These are phyloP conservation scores for Trichonephila inaurata DNA, from an alignment of 1,140 invertebrate species.

Conservation along the genomic window DNA sequence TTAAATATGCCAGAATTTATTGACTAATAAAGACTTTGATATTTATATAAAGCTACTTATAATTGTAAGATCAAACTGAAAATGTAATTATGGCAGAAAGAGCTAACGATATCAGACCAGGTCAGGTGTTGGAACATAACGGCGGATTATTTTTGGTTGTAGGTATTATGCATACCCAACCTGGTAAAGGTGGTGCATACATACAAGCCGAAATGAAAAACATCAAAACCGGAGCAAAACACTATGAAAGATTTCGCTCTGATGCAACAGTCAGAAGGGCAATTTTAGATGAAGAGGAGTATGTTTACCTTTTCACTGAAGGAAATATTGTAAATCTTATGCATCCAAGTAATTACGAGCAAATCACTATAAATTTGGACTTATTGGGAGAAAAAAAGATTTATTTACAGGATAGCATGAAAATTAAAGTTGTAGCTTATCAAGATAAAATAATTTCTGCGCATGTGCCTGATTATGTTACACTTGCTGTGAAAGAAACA, in stretches of 20 bases:
- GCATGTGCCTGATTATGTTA: constrained; percentile 22
- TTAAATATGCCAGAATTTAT: neutral
- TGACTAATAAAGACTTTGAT: constrained; percentile 18
- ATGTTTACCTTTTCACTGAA: constrained; percentile 24
- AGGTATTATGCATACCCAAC: neutral
- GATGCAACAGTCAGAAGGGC: constrained; percentile 12
- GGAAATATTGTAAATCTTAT: constrained; percentile 18
- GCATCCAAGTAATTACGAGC: constrained; percentile 21
- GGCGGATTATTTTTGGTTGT: constrained; percentile 43
- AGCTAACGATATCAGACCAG: constrained; percentile 47
- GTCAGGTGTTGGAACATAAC: constrained; percentile 39
- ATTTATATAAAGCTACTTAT: constrained; percentile 21
- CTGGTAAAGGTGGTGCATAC: constrained; percentile 26
- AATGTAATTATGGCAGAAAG: constrained; percentile 50
- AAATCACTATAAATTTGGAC: constrained; percentile 25
- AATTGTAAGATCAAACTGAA: constrained; percentile 19
- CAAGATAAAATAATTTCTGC: constrained; percentile 16
- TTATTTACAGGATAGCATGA: neutral
- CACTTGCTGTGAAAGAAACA: constrained; percentile 17
- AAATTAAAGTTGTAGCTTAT: neutral
- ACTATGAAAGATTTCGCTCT: constrained; percentile 44
- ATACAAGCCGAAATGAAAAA: constrained; percentile 48
- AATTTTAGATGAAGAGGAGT: constrained; percentile 19
- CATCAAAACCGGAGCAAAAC: constrained; percentile 41
- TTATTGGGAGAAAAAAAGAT: constrained; percentile 3